Conservation (phyloP, 2,888 invertebrate species). For the Charanyca ferruginea region DNA sequence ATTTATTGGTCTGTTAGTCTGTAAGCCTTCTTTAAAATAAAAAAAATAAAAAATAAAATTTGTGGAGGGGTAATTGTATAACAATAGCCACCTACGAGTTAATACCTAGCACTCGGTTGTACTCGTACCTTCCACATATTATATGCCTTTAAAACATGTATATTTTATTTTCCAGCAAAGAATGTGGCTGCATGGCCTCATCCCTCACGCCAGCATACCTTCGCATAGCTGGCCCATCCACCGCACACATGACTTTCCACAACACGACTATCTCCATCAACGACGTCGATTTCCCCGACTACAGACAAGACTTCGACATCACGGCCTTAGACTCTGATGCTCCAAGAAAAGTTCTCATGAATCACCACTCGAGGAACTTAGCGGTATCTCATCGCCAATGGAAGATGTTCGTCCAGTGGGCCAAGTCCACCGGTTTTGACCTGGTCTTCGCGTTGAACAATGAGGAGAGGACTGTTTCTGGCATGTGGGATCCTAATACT, state of each 20-base stretch:
- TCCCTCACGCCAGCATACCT: constrained; percentile 94
- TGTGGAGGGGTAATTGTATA: too few relatives aligned
- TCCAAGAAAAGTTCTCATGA: constrained; percentile 35
- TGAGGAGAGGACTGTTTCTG: constrained; percentile 84
- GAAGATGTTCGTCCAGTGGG: constrained; percentile 87
- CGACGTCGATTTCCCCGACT: constrained; percentile 57
- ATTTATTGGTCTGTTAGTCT: too few relatives aligned
- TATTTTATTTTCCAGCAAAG: constrained; percentile 82
- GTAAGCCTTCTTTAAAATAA: too few relatives aligned
- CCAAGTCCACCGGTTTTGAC: constrained; percentile 91
- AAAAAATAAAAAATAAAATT: too few relatives aligned
- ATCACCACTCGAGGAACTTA: constrained; percentile 53
- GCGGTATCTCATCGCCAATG: constrained; percentile 76
- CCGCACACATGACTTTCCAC: constrained; percentile 85
- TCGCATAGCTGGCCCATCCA: constrained; percentile 93
- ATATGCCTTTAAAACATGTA: not conserved
- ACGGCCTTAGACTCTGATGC: constrained; percentile 48
- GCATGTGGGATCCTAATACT: constrained; percentile 93
- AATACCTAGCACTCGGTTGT: too few relatives aligned
- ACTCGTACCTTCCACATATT: not conserved
- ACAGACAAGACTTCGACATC: constrained; percentile 41
- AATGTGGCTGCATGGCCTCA: constrained; percentile 92
- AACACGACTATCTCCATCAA: constrained; percentile 81
- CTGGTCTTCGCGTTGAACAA: constrained; percentile 93
- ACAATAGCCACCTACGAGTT: too few relatives aligned